phyloP scores from a whole-genome alignment of 2,888 invertebrate genomes.

The Melanophora roralis region DNA sequence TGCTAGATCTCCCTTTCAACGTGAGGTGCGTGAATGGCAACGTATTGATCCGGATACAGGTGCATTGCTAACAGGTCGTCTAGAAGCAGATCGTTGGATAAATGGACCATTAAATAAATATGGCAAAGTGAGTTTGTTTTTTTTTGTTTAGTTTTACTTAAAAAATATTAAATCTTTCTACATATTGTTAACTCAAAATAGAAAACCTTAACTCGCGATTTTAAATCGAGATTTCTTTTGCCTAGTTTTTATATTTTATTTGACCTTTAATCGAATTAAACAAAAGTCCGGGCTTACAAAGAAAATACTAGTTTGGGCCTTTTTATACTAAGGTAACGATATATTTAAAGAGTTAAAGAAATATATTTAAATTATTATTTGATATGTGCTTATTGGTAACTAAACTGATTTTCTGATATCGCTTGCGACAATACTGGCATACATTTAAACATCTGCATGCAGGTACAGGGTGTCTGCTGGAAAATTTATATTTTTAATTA shows the following conservation, averaged over 20 bases:
- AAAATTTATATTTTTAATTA: no score
- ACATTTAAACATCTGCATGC: neutral
- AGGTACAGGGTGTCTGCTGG: no score
- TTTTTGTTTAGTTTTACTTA: neutral
- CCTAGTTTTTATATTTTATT: no score
- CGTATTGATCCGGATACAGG: conserved; percentile 77
- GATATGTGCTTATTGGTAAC: conserved; percentile 48
- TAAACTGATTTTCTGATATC: conserved; percentile 48
- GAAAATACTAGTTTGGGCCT: no score
- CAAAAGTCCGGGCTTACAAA: no score
- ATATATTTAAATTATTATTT: conserved; percentile 45
- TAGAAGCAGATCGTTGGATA: conserved; percentile 78
- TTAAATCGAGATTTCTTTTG: no score
- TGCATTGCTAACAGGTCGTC: conserved; percentile 76
- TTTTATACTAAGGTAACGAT: no score
- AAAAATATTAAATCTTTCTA: no score
- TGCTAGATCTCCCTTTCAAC: conserved; percentile 76
- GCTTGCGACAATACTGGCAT: neutral
- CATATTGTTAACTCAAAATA: no score
- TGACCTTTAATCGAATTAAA: no score
- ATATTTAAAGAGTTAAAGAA: no score
- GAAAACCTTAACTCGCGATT: no score
- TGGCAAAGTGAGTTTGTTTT: conserved; percentile 74
- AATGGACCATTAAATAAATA: conserved; percentile 77
- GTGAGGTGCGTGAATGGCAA: conserved; percentile 78